Conservation (phyloP, 1,140 invertebrate species). For the Papilio dardanus region DNA sequence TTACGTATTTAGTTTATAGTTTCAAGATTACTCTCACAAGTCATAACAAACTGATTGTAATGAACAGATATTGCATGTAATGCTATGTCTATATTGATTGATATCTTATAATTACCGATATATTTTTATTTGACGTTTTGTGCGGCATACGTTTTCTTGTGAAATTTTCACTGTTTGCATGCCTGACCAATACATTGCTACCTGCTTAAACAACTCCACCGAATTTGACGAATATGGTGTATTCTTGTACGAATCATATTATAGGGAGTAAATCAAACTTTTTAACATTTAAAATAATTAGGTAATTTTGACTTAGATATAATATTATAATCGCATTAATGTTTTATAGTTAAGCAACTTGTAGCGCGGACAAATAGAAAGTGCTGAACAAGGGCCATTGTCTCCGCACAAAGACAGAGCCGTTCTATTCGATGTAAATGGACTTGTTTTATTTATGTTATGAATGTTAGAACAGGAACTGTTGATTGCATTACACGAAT, state of each 20-base stretch:
- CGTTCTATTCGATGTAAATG: constrained; percentile 18
- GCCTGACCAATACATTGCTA: not conserved
- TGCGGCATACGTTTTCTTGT: not conserved
- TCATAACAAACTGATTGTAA: constrained; percentile 5
- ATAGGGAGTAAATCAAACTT: too few relatives aligned
- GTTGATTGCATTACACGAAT: constrained; percentile 17
- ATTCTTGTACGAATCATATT: too few relatives aligned
- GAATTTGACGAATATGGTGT: too few relatives aligned
- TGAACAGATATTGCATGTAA: not conserved
- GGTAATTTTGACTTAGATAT: too few relatives aligned
- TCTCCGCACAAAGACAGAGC: constrained; percentile 12
- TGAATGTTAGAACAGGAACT: constrained; percentile 23
- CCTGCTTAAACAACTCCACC: too few relatives aligned
- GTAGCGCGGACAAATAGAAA: not conserved
- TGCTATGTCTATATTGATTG: not conserved
- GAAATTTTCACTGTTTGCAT: not conserved
- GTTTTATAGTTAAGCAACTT: not conserved
- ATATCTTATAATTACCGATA: too few relatives aligned
- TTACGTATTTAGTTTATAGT: not conserved
- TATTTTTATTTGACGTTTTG: not conserved
- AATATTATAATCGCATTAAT: not conserved
- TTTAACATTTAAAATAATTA: too few relatives aligned
- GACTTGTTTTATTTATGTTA: constrained; percentile 18
- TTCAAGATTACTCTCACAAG: not conserved
- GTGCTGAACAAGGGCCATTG: constrained; percentile 21